Base-by-base conservation (phyloP, 2,888 invertebrate genomes). In the Caenorhabditis becei region DNA sequence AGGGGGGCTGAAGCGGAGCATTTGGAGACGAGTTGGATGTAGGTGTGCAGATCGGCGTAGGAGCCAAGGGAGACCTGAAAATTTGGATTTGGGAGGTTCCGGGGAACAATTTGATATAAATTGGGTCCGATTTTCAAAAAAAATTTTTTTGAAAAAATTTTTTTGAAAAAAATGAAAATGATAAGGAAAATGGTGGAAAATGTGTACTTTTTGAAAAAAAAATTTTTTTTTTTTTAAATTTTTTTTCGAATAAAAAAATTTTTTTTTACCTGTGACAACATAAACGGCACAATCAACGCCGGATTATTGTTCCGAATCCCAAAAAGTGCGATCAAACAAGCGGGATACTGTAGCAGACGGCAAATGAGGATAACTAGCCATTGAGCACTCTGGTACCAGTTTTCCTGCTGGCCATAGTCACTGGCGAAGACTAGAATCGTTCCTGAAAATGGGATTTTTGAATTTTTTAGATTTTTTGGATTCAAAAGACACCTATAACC, bases 41-140 rank as follows among this genome's bases (percentile, higher is more conserved):
- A 81, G 1, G 81, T 77, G 58, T 81, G 81, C 0, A 81, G 63
- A 51, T 81, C 81, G 8, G 81, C 81, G 23, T 81, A 81, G 37
- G 72, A 72, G 35, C 81, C 81, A 8, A 81, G 63, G 0, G 81
- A 81, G 11, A 81, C 74, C 81, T 81, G 63, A 16, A 80, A 59
- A 53, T 44, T 59, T n/a, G 20, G 8, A 32, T 11, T 58, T 32
- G 2, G n/a, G 7, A 41, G 41, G 41, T 7, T 32, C 32, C 32
- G 4, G 32, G 32, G 4, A 7, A 32, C 4, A 32, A 32, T 32
- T 32, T 32, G 5, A 32, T 7, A 10, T 32, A 4, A 32, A 32
- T 32, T 32, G 32, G 32, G 4, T 32, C 32, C 32, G 10, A 32
- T 32, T 32, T 32, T 32, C 10, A 11, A 41, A 14, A 47, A 47